Evolutionary conservation across 1,140 invertebrate genomes (phyloP), one percentile per base, ranked within the genome.

Genomic region (Cyrtorhinus lividipennis): DNA sequence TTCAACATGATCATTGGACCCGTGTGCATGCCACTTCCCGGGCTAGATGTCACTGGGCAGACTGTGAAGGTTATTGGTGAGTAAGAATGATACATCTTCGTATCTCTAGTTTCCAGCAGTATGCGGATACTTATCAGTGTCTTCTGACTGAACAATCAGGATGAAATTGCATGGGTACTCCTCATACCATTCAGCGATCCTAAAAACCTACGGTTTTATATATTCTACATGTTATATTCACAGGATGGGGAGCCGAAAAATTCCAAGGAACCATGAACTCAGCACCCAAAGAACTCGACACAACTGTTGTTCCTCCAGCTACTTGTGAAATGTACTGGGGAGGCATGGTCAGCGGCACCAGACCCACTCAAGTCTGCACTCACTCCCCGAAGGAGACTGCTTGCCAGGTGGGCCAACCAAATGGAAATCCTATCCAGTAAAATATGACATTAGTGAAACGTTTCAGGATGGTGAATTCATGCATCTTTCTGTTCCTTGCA

Each of bases 401-500:
- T 53, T 53, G 48, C 48, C 48, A 53, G 48, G 48, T 53, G 18
- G 20, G 18, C 20, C 12, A 20, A 22, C 48, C 20, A 5, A 53
- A 53, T 13, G 10, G 15, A 38, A 38, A 38, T 38, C 30, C n/a
- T n/a, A n/a, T 38, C 30, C 5, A 38, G 15, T 38, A 38, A 38
- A 38, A 38, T 53, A 53, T 53, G 20, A 53, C 15, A 8, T 15
- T 5, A 38, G 30, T 38, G 15, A 8, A 38, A 38, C 30, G 15
- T 15, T 38, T 38, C 30, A 15, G 5, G 5, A 5, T 38, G 5
- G 5, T 38, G 5, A 38, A 5, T 38, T 10, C 48, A 13, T 53
- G 5, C 48, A 53, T 63, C 61, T 12, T 53, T 5, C 5, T 15
- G 12, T 53, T 20, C 20, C 8, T 67, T 70, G 12, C 69, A 85